Evolutionary conservation across 2,888 invertebrate species (phyloP).

Genomic region (Caenorhabditis sp.): DNA sequence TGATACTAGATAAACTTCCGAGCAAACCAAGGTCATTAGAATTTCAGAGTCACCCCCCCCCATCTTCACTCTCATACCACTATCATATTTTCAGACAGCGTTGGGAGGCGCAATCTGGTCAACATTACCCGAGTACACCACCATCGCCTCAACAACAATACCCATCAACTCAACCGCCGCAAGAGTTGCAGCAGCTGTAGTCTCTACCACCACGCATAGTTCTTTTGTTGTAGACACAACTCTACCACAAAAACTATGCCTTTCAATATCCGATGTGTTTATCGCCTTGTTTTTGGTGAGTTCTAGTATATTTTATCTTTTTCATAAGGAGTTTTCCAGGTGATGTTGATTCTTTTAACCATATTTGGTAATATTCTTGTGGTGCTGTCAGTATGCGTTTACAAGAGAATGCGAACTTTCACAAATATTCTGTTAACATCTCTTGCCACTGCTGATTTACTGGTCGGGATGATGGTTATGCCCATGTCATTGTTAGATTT

Average conservation of each 20-base stretch:
- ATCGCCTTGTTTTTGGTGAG: conserved; percentile 57
- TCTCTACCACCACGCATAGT: not conserved
- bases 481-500: conserved; percentile 71
- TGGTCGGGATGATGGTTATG: conserved; percentile 72
- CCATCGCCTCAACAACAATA: not conserved
- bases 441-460: conserved; percentile 71
- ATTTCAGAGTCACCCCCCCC: too few species aligned
- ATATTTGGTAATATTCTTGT: conserved; percentile 72
- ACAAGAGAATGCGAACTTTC: conserved; percentile 72
- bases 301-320: not conserved
- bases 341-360: conserved; percentile 67
- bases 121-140: not conserved
- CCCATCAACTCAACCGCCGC: not conserved
- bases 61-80: too few species aligned
- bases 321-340: conserved; percentile 44
- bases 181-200: not conserved
- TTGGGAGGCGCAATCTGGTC: not conserved
- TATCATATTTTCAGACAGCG: not conserved
- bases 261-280: conserved; percentile 67
- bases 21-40: too few species aligned
- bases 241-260: conserved; percentile 49
- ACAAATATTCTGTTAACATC: conserved; percentile 72
- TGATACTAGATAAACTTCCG: too few species aligned
- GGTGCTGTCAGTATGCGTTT: conserved; percentile 71
- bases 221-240: not conserved